phyloP scores from a whole-genome alignment of 2,797 vertebrate genomes.

The Florisuga fusca region DNA sequence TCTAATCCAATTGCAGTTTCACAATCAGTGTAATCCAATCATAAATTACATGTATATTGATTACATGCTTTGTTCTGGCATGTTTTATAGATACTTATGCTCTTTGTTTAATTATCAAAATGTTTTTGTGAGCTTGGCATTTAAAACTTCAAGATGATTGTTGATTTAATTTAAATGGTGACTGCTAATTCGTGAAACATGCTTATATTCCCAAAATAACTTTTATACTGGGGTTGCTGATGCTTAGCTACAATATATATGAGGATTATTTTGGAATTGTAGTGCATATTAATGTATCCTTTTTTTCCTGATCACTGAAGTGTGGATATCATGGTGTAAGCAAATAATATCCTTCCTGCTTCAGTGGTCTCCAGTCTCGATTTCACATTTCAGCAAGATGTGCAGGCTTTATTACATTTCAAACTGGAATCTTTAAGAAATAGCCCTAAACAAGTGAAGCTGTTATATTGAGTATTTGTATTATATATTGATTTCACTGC shows the following conservation, averaged over 20 bases:
- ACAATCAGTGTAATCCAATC: neutral
- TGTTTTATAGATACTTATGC: neutral
- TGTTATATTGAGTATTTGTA: neutral
- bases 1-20: neutral
- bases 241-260: neutral
- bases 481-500: slow-evolving; percentile 18
- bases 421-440: slow-evolving; percentile 25
- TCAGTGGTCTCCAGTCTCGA: slow-evolving; percentile 30
- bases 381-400: slow-evolving; percentile 52
- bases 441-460: neutral
- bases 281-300: neutral
- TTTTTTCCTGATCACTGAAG: slow-evolving; percentile 42
- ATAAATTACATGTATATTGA: neutral
- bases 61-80: slow-evolving; percentile 30
- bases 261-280: slow-evolving; percentile 44
- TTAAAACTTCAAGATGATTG: neutral
- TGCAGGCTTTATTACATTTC: slow-evolving; percentile 35
- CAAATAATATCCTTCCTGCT: slow-evolving; percentile 58
- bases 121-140: neutral
- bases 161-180: neutral
- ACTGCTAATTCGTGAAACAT: neutral
- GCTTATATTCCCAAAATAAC: neutral
- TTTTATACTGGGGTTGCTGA: neutral
- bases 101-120: neutral
- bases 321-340: slow-evolving; percentile 60